These are phyloP conservation scores for Drosophila burlai DNA, from an alignment of 1,140 invertebrate genomes.

Conservation along the genomic window DNA sequence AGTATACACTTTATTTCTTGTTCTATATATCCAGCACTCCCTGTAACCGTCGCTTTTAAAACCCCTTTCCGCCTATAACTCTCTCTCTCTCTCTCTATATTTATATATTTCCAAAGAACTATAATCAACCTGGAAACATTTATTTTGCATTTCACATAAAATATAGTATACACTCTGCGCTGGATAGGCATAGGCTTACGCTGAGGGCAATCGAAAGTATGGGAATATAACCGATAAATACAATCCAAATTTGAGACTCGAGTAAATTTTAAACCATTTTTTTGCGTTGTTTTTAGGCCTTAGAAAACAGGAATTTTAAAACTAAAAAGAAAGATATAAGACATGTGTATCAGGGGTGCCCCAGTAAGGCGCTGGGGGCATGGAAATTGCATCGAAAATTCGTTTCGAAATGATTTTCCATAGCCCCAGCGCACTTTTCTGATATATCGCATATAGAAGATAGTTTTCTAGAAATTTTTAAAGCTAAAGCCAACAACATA, in stretches of 20 bases:
- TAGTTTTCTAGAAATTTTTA: conserved; percentile 79
- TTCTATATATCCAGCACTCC: not conserved
- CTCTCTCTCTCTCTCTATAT: not conserved
- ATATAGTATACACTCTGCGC: conserved; percentile 13
- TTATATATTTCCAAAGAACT: conserved; percentile 10
- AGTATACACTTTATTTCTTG: not conserved
- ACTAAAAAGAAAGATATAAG: conserved; percentile 11
- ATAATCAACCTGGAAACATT: conserved; percentile 12
- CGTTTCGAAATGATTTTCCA: not conserved
- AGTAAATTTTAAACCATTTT: conserved; percentile 47
- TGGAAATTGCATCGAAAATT: not conserved
- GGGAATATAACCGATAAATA: conserved; percentile 15
- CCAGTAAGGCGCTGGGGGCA: not conserved
- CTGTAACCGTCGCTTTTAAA: conserved; percentile 16
- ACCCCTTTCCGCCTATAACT: conserved; percentile 14
- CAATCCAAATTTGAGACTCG: conserved; percentile 74
- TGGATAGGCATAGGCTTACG: conserved; percentile 3
- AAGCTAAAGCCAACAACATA: conserved; percentile 27
- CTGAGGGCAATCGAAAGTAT: conserved; percentile 10
- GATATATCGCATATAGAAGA: conserved; percentile 34
- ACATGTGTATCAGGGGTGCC: conserved; percentile 11
- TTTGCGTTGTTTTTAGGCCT: conserved; percentile 15
- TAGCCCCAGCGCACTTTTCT: not conserved
- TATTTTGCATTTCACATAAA: conserved; percentile 15
- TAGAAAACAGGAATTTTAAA: conserved; percentile 46